A percentile compares a stretch with the other conserved stretches of the same genome.
These are phyloP conservation scores for Galendromus occidentalis DNA, from an alignment of 1,140 invertebrate species.

Conservation along the genomic window DNA sequence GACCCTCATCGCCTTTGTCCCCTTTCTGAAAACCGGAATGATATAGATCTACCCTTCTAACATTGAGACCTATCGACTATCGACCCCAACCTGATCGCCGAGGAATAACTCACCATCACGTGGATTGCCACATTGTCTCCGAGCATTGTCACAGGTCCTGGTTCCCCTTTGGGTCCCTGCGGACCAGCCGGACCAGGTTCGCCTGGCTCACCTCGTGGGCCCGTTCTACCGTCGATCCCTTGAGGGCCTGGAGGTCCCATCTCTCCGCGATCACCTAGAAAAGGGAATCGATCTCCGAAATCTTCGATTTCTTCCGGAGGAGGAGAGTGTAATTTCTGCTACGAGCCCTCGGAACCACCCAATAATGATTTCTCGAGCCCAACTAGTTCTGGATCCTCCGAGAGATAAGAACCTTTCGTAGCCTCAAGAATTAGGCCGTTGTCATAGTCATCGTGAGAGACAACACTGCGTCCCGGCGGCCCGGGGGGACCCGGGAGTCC, in stretches of 20 bases:
- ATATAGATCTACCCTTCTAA: too few species aligned
- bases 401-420: conserved; percentile 3
- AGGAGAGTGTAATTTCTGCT: too few species aligned
- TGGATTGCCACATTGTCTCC: neutral
- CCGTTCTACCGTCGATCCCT: neutral
- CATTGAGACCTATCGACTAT: neutral
- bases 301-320: too few species aligned
- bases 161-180: neutral
- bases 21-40: neutral
- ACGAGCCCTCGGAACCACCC: too few species aligned
- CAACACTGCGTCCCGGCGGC: neutral
- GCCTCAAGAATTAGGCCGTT: neutral
- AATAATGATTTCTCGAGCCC: too few species aligned
- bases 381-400: too few species aligned
- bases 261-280: neutral
- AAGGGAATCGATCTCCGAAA: too few species aligned
- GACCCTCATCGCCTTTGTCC: neutral
- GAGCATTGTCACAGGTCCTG: conserved; percentile 1
- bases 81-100: neutral
- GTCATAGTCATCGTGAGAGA: neutral
- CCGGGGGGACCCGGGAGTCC: conserved; percentile 15
- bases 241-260: neutral
- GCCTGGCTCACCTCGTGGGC: neutral
- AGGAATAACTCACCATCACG: neutral
- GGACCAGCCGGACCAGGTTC: neutral